Conservation (phyloP, 2,113 vertebrate genomes). For the Peromyscus leucopus region DNA sequence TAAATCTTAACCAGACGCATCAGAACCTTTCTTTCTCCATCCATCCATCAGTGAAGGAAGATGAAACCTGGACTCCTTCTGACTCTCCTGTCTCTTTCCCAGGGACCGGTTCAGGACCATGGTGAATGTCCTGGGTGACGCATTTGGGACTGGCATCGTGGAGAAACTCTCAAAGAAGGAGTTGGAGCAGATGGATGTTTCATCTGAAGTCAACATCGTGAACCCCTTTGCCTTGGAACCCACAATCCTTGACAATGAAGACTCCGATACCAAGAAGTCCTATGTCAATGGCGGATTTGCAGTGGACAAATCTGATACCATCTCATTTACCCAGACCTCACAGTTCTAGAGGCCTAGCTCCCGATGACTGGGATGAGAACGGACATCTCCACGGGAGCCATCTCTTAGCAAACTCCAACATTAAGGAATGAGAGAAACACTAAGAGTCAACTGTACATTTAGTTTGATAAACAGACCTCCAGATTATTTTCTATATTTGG, state of each 20-base stretch:
- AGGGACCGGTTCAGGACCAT: slow-evolving; percentile 98
- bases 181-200: slow-evolving; percentile 93
- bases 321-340: slow-evolving; percentile 98
- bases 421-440: slow-evolving; percentile 71
- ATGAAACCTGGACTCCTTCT: slow-evolving; percentile 49
- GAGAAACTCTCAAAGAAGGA: slow-evolving; percentile 96
- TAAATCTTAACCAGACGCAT: not conserved
- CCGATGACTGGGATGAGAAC: slow-evolving; percentile 57
- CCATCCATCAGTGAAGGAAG: not conserved
- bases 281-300: slow-evolving; percentile 97
- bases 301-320: slow-evolving; percentile 95
- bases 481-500: slow-evolving; percentile 78
- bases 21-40: not conserved
- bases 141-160: slow-evolving; percentile 96
- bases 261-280: slow-evolving; percentile 93
- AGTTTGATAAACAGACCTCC: slow-evolving; percentile 79
- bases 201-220: slow-evolving; percentile 93
- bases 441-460: slow-evolving; percentile 69
- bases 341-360: slow-evolving; percentile 91
- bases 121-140: slow-evolving; percentile 98
- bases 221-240: slow-evolving; percentile 97
- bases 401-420: slow-evolving; percentile 74
- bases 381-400: slow-evolving; percentile 71
- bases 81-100: slow-evolving; percentile 72
- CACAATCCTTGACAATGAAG: slow-evolving; percentile 90